Percentiles rank a stretch among this genome's conserved stretches.
These are phyloP conservation scores for Neomonachus schauinslandi DNA, from an alignment of 2,113 vertebrate genomes.

Conservation along the genomic window DNA sequence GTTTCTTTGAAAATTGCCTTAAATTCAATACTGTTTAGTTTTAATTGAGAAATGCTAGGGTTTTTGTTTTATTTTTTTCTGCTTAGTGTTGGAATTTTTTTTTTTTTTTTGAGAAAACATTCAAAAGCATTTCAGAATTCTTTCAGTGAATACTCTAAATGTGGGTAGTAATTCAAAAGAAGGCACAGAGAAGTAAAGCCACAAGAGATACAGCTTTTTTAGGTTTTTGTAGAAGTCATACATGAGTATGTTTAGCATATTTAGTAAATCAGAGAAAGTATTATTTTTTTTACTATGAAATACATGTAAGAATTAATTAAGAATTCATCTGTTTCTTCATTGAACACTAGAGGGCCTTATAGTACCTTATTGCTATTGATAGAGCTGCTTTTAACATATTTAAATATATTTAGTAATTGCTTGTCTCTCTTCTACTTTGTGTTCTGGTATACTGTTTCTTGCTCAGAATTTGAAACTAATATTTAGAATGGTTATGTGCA, in stretches of 20 bases:
- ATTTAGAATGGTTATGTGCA: neutral
- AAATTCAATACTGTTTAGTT: neutral
- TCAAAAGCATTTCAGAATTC: slow-evolving; percentile 17
- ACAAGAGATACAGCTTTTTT: neutral
- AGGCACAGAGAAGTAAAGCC: neutral
- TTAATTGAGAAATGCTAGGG: neutral
- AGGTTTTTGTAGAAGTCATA: slow-evolving; percentile 5
- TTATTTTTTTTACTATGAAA: slow-evolving; percentile 45
- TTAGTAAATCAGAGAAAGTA: slow-evolving; percentile 22
- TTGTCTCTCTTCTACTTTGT: slow-evolving; percentile 17
- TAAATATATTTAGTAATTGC: neutral
- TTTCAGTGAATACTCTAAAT: slow-evolving; percentile 41
- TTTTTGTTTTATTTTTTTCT: neutral
- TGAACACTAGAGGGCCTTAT: slow-evolving; percentile 84
- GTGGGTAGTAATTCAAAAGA: slow-evolving; percentile 26
- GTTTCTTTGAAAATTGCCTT: slow-evolving; percentile 19
- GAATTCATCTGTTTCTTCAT: slow-evolving; percentile 45
- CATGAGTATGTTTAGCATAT: neutral
- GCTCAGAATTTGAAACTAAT: slow-evolving; percentile 11
- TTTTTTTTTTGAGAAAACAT: neutral
- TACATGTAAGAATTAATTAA: slow-evolving; percentile 22
- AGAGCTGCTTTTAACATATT: neutral
- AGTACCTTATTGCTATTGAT: slow-evolving; percentile 38
- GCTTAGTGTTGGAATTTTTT: neutral
- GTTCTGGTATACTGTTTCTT: slow-evolving; percentile 29